A percentile compares a stretch with the other conserved stretches of the same genome.
Evolutionary conservation across 2,113 vertebrate genomes (phyloP).

Genomic region (Lophura nycthemera): DNA sequence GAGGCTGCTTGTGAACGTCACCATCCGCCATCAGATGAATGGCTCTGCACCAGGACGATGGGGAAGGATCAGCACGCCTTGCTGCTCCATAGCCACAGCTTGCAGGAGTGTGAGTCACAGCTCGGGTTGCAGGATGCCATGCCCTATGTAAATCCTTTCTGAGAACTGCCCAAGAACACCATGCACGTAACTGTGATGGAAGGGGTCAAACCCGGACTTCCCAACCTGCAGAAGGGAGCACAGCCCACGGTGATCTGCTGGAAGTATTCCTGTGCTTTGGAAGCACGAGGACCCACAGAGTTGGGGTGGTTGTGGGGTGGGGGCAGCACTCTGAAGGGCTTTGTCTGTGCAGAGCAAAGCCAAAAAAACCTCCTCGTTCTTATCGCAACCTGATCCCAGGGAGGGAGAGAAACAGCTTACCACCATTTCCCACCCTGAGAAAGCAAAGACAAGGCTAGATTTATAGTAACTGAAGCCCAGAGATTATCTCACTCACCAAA

Average conservation of each 20-base stretch:
- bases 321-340: background rate
- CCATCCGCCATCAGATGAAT: background rate
- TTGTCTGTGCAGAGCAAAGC: background rate
- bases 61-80: background rate
- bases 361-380: background rate
- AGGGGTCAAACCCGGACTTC: background rate
- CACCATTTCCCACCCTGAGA: background rate
- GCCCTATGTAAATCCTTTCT: conserved; percentile 19
- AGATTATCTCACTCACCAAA: background rate
- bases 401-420: background rate
- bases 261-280: fast-evolving
- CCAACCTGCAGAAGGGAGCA: background rate
- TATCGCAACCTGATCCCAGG: background rate
- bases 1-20: background rate
- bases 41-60: background rate
- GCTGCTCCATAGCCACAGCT: background rate
- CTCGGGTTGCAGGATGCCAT: background rate
- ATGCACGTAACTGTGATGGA: fast-evolving
- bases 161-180: background rate
- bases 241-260: background rate
- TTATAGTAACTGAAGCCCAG: background rate
- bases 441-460: background rate
- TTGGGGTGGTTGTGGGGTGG: fast-evolving
- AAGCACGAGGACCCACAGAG: too few species aligned
- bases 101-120: background rate